Evolutionary conservation across 2,113 vertebrate genomes (phyloP), one percentile per base, ranked within the genome.

Genomic region (Ceratotherium simum): DNA sequence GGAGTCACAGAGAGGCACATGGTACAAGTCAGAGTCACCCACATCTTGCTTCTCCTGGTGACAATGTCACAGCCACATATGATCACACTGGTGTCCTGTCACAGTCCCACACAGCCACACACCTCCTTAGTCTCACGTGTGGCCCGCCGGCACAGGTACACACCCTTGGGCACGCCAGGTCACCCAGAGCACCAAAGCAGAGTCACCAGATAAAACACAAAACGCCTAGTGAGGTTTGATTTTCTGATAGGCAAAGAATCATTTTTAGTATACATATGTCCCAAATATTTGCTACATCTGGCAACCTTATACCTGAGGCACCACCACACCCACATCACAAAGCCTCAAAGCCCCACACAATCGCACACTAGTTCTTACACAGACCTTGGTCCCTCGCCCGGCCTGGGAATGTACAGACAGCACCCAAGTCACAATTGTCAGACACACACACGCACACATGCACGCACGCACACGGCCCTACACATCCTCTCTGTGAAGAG

Each of bases 271-370:
- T 36, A 76, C 27, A 8, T 65, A 60, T 23, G 39, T 69, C 42
- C 17, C 76, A 58, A 84, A 58, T 93, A 54, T 85, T 96, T 81
- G 88, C 58, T 94, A 56, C 78, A 78, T 82, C 84, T 73, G 76
- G 48, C 72, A 88, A 29, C 6, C 60, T 85, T 72, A 46, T 3
- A 60, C 46, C 51, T 9, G 67, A 80, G 58, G 84, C 65, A 51
- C 69, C 25, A n/a, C 56, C 72, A 48, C 21, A 65, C 4, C 54
- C 39, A 64, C 36, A 54, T 1, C 67, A 20, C 20, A 62, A 75
- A 95, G 65, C 58, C 39, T 62, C 14, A 9, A 48, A 23, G 60
- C 11, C 42, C 82, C 8, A 20, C 84, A 23, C 3, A 18, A 20
- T 21, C 46, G n/a, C 65, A 72, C 1, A 8, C 29, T 16, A 31